These are phyloP conservation scores for Trachelus troglodyta DNA, from an alignment of 2,888 invertebrate species.

Conservation along the genomic window DNA sequence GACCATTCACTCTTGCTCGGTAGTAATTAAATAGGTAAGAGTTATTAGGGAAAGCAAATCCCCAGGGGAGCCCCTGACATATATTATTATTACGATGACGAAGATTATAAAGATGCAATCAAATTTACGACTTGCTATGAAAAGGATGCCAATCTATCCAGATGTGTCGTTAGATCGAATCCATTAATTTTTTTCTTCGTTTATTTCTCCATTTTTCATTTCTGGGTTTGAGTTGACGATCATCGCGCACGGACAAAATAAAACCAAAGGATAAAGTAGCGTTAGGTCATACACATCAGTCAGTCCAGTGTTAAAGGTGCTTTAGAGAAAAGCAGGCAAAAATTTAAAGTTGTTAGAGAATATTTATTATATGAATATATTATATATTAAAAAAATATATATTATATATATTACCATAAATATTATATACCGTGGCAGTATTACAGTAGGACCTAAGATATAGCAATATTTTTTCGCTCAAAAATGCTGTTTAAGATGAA, in stretches of 20 bases:
- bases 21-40: background rate
- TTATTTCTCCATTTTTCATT: background rate
- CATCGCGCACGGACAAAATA: background rate
- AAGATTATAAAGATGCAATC: background rate
- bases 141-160: background rate
- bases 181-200: background rate
- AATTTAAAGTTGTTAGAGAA: conserved; percentile 25
- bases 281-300: background rate
- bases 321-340: background rate
- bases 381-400: conserved; percentile 16
- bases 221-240: background rate
- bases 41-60: background rate
- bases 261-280: background rate
- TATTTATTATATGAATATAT: conserved; percentile 28
- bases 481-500: conserved; percentile 17
- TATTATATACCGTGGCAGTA: conserved; percentile 56
- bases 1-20: background rate
- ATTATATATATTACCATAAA: conserved; percentile 31
- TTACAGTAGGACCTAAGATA: conserved; percentile 51
- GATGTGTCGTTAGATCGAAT: background rate
- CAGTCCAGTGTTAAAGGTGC: background rate
- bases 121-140: background rate
- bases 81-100: background rate
- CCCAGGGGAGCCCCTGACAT: background rate
- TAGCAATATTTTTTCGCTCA: conserved; percentile 60